Conservation (phyloP, 1,140 invertebrate species). For the Drosophila miranda region DNA sequence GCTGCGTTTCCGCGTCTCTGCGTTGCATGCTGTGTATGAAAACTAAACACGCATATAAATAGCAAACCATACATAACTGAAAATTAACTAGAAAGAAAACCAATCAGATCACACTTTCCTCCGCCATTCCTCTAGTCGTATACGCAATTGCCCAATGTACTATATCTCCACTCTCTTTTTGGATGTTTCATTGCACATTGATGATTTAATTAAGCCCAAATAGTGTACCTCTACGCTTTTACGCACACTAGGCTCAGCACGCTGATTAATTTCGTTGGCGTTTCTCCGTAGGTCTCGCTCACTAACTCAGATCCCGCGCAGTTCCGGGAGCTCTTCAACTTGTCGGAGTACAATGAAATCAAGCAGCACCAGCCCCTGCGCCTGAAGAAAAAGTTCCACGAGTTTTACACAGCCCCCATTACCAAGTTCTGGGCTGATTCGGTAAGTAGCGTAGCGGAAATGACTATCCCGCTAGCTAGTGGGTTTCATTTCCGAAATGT, state of each 20-base stretch:
- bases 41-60: slow-evolving; percentile 32
- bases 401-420: slow-evolving; percentile 98
- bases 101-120: slow-evolving; percentile 41
- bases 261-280: slow-evolving; percentile 8
- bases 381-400: slow-evolving; percentile 95
- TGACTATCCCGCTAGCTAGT: slow-evolving; percentile 36
- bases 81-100: slow-evolving; percentile 22
- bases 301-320: slow-evolving; percentile 83
- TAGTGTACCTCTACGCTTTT: slow-evolving; percentile 12
- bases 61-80: slow-evolving; percentile 34
- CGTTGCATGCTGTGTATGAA: slow-evolving; percentile 36
- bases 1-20: background rate
- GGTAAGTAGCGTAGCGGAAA: slow-evolving; percentile 84
- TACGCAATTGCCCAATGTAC: slow-evolving; percentile 37
- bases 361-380: slow-evolving; percentile 89
- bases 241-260: background rate
- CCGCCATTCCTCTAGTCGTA: slow-evolving; percentile 27
- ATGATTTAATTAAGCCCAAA: slow-evolving; percentile 49
- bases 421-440: slow-evolving; percentile 99
- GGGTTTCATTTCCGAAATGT: slow-evolving; percentile 47
- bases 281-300: slow-evolving; percentile 72
- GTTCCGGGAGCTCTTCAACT: slow-evolving; percentile 82
- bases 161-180: slow-evolving; percentile 33
- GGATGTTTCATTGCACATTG: slow-evolving; percentile 48
- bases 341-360: slow-evolving; percentile 86